Percentiles rank a stretch among this genome's conserved stretches.
phyloP scores from a whole-genome alignment of 2,113 vertebrate genomes.

The Psephotus haematonotus region DNA sequence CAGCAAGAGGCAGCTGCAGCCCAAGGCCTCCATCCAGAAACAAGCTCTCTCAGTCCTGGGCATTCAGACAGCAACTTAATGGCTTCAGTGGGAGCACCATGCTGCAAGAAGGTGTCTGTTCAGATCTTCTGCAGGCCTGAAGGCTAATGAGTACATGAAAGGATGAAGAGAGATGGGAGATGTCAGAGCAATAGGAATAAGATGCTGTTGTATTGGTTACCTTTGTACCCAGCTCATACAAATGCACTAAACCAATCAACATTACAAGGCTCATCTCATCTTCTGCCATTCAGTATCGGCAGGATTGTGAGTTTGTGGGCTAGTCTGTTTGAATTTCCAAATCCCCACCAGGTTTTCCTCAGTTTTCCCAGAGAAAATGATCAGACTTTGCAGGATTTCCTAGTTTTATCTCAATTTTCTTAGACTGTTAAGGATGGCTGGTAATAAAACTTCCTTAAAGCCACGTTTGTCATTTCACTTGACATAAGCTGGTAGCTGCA shows the following conservation, averaged over 20 bases:
- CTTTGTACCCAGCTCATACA: not conserved
- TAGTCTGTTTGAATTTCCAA: not conserved
- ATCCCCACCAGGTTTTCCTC: not conserved
- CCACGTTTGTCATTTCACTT: not conserved
- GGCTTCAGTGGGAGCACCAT: not conserved
- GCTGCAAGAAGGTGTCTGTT: not conserved
- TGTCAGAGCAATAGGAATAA: not conserved
- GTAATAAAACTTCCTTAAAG: not conserved
- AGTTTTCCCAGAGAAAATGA: not conserved
- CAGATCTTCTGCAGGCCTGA: not conserved
- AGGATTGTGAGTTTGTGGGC: not conserved
- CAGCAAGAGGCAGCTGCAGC: not conserved
- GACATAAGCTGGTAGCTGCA: not conserved
- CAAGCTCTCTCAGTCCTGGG: not conserved
- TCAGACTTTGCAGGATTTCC: not conserved
- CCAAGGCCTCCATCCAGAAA: not conserved
- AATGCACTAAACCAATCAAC: not conserved
- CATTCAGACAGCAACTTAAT: not conserved
- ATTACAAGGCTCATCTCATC: not conserved
- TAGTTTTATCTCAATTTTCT: not conserved
- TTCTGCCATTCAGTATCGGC: not conserved
- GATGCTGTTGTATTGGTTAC: not conserved
- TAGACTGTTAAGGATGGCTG: not conserved
- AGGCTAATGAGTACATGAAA: not conserved
- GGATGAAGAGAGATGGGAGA: not conserved